These are phyloP conservation scores for Tragelaphus oryx DNA, from an alignment of 2,797 vertebrate genomes.

Conservation along the genomic window DNA sequence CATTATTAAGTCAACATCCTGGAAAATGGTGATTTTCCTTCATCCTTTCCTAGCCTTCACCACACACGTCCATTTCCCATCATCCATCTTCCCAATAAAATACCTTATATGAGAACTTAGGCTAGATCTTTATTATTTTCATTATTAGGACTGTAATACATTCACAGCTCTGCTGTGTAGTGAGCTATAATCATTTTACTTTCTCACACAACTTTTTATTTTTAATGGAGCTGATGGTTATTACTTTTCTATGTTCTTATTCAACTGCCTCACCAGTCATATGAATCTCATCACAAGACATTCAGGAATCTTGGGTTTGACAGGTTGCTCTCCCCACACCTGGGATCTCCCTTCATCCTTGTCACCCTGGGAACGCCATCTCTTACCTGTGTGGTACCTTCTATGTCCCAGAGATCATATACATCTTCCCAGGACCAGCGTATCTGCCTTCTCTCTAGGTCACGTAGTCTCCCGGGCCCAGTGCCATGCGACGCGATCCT, in stretches of 20 bases:
- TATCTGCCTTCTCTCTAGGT: neutral
- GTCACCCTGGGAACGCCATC: neutral
- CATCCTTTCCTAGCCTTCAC: neutral
- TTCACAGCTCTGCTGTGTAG: neutral
- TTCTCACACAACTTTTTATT: neutral
- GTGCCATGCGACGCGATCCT: neutral
- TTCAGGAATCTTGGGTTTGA: neutral
- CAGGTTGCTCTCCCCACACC: neutral
- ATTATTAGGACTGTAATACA: neutral
- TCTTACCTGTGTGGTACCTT: neutral
- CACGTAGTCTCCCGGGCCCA: accelerated
- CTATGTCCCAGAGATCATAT: neutral
- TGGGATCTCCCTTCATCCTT: neutral
- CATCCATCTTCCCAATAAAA: neutral
- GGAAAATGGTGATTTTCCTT: neutral
- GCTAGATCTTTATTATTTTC: neutral
- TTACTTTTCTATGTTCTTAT: neutral
- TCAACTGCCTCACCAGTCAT: neutral
- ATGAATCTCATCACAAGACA: neutral
- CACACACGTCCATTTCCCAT: neutral
- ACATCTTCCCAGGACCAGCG: neutral
- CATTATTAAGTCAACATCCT: neutral
- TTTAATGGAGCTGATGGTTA: neutral
- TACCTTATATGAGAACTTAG: neutral
- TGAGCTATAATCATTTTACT: neutral